Evolutionary conservation across 2,888 invertebrate species (phyloP), one percentile per base, ranked within the genome.

Genomic region (Alentia gelatinosa): DNA sequence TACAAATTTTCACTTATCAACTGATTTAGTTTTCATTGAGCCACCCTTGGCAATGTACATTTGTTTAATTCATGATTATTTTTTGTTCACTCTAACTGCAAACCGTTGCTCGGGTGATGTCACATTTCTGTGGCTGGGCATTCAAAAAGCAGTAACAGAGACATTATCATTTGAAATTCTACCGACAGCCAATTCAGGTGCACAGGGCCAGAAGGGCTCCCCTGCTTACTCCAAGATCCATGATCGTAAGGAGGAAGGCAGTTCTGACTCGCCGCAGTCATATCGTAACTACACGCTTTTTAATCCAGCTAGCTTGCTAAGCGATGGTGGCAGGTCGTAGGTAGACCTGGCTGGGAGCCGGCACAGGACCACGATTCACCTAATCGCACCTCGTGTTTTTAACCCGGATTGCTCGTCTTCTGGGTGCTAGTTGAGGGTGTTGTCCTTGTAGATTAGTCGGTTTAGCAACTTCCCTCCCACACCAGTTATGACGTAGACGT

Each of bases 261-360:
- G 39, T 83, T 83, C 83, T 35, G 83, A 83, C 15, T 83, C 83
- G 12, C 12, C 83, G 40, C 68, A 7, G n/a, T 0, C 83, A 9
- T 40, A 83, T 83, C 83, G 83, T 83, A 83, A 83, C 83, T 83
- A 83, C 83, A 83, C 83, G 83, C 83, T 83, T 26, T 26, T 83
- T 83, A 83, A 83, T 83, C 83, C 39, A 4, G 68, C 68, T 68
- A 68, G 83, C 83, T 83, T 83, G 40, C 39, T 83, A 83, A 83
- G 83, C n/a, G n/a, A n/a, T n/a, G n/a, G n/a, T n/a, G n/a, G n/a
- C n/a, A n/a, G n/a, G n/a, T n/a, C n/a, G n/a, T n/a, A n/a, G n/a
- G n/a, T n/a, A n/a, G n/a, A n/a, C n/a, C n/a, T n/a, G n/a, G n/a
- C n/a, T n/a, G n/a, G n/a, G n/a, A n/a, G n/a, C n/a, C n/a, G n/a